Evolutionary conservation across 2,113 vertebrate genomes (phyloP), one percentile per base, ranked within the genome.

Genomic region (Menidia beryllina): DNA sequence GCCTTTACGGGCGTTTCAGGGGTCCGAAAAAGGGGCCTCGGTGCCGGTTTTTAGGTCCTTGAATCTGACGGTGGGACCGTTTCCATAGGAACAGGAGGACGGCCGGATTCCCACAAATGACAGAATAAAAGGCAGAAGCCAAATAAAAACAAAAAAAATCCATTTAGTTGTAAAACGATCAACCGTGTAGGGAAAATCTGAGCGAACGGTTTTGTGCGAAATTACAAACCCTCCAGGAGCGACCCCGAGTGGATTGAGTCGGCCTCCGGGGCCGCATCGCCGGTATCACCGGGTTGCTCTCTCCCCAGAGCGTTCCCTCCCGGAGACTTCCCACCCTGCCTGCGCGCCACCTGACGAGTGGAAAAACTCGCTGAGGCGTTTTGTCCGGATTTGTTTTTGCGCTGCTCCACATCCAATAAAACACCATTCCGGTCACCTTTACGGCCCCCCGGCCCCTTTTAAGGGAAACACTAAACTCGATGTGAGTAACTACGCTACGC

Each of bases 311-410:
- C 1, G 14, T 54, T 50, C 72, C 60, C 54, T 20, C 41, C 41
- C 7, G 0, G 17, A 63, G 24, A 52, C 52, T 79, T 75, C 51
- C 30, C 54, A 20, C 58, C 68, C 72, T 50, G 52, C 55, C 15
- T 48, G 56, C 34, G 4, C 72, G 65, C 63, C 76, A 57, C 36
- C 47, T 71, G 76, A 75, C 5, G 36, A 21, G n/a, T 52, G 45
- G 70, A 80, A 77, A n/a, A 86, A 81, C n/a, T 17, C 78, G 48
- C 50, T 12, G 3, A 64, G 82, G 69, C 43, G 5, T 76, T 57
- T n/a, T 43, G 64, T 86, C 75, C 65, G 82, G 52, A 64, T 82
- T 45, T 51, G 27, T 83, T 82, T 75, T 84, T 76, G n/a, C 6
- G 21, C 27, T 25, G 19, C 81, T 78, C 63, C 61, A 41, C 20